A percentile compares a stretch with the other conserved stretches of the same genome.
These are phyloP conservation scores for Dolichallabes microphthalmus DNA, from an alignment of 2,113 vertebrate species.

Conservation along the genomic window DNA sequence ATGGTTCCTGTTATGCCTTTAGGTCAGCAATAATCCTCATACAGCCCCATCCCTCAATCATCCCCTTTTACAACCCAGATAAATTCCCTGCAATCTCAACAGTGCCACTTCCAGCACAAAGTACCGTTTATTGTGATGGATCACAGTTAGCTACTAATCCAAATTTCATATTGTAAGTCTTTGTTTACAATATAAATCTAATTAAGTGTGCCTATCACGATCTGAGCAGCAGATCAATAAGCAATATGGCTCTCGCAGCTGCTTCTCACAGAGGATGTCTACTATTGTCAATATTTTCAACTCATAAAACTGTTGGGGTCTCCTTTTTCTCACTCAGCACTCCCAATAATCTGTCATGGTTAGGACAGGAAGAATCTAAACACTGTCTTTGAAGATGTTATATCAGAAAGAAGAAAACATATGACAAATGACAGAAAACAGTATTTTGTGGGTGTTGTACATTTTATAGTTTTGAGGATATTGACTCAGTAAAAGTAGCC, in stretches of 20 bases:
- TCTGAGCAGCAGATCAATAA: conserved; percentile 79
- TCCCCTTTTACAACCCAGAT: conserved; percentile 56
- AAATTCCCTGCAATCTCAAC: conserved; percentile 69
- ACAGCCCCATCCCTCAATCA: conserved; percentile 41
- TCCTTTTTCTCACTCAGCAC: conserved; percentile 59
- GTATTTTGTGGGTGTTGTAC: neutral
- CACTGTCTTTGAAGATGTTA: conserved; percentile 58
- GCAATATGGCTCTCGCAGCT: conserved; percentile 80
- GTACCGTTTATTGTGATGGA: conserved; percentile 75
- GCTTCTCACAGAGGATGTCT: conserved; percentile 72
- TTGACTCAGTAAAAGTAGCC: neutral
- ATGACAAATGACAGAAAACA: neutral
- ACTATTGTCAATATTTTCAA: conserved; percentile 76
- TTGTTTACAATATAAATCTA: conserved; percentile 87
- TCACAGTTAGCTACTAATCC: conserved; percentile 74
- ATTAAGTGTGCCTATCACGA: conserved; percentile 75
- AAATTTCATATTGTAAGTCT: conserved; percentile 72
- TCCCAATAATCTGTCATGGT: conserved; percentile 74
- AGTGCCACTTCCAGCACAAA: conserved; percentile 63
- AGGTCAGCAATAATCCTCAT: conserved; percentile 55
- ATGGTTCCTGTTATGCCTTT: conserved; percentile 18
- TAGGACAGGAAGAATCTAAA: conserved; percentile 63
- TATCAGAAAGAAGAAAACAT: neutral
- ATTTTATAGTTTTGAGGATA: neutral
- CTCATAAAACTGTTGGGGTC: conserved; percentile 62